Conservation (phyloP, 30 jellyfish, hydroid and myxozoan genomes). For the Aurelia sp. region DNA sequence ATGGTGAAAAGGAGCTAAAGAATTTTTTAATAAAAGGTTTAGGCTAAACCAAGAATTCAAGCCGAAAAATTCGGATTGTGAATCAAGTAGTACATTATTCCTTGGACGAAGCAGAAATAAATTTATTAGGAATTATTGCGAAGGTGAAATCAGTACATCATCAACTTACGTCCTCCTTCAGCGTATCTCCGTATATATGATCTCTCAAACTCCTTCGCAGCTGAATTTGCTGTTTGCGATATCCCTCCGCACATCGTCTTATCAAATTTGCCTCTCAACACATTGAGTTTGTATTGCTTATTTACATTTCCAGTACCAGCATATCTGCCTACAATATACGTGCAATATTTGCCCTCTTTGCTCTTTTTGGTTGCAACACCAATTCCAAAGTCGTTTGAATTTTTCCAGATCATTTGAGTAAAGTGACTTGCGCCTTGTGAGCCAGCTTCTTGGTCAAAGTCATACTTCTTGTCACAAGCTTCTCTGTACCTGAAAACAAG, state of each 20-base stretch:
- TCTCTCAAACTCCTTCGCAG: constrained; percentile 57
- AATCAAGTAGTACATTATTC: no score
- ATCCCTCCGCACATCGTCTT: constrained; percentile 38
- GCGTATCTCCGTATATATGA: constrained; percentile 5
- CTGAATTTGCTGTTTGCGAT: constrained; percentile 46
- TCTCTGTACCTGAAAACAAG: constrained; percentile 75
- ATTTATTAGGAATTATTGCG: no score
- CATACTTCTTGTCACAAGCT: constrained; percentile 84
- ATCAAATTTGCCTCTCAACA: constrained; percentile 59
- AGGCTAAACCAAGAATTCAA: no score
- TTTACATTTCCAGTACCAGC: constrained; percentile 61
- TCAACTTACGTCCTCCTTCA: background rate
- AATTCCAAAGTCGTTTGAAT: constrained; percentile 65
- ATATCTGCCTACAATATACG: constrained; percentile 74
- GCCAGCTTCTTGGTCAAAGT: constrained; percentile 59
- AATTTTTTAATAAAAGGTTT: no score
- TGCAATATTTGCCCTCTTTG: constrained; percentile 61
- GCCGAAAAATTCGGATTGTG: no score
- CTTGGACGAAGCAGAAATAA: no score
- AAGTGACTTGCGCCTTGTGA: constrained; percentile 66
- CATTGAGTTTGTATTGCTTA: constrained; percentile 41
- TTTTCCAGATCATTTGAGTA: constrained; percentile 76
- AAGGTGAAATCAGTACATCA: no score
- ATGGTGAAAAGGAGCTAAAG: no score
- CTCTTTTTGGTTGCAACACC: constrained; percentile 59